Conservation (phyloP, 2,113 vertebrate genomes). For the cattle (Bos taurus) region DNA sequence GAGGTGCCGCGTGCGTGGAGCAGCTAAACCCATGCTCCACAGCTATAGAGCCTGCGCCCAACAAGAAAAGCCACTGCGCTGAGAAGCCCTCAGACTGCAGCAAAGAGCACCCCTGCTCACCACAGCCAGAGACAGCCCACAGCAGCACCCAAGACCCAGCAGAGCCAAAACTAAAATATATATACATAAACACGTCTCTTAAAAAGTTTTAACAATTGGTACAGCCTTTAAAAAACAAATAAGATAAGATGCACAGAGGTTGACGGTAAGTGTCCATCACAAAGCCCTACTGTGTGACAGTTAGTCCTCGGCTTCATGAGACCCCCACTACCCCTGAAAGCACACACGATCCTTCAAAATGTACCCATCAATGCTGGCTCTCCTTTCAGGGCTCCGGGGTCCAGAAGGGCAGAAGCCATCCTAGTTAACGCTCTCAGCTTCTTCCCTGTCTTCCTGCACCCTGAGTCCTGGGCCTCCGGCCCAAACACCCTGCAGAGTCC, state of each 20-base stretch:
- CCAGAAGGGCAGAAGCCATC: background rate
- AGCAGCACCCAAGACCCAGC: background rate
- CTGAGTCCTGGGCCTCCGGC: background rate
- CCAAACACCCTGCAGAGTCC: background rate
- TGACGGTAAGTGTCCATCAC: background rate
- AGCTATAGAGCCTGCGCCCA: background rate
- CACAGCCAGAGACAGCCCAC: background rate
- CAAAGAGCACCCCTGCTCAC: background rate
- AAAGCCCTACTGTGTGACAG: background rate
- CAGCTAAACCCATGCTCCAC: background rate
- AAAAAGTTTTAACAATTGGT: background rate
- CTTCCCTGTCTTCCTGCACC: background rate
- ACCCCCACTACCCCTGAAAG: too few relatives aligned
- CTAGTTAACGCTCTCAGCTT: background rate
- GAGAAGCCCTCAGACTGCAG: background rate
- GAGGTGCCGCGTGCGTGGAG: accelerated
- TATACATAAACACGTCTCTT: accelerated
- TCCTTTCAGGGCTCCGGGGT: background rate
- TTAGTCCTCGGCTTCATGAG: background rate
- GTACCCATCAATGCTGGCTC: accelerated
- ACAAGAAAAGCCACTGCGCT: background rate
- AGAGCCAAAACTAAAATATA: background rate
- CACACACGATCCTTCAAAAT: too few relatives aligned
- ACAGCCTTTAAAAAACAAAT: background rate
- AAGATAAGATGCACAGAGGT: background rate